These are phyloP conservation scores for Gari tellinella DNA, from an alignment of 2,888 invertebrate genomes.

Conservation along the genomic window DNA sequence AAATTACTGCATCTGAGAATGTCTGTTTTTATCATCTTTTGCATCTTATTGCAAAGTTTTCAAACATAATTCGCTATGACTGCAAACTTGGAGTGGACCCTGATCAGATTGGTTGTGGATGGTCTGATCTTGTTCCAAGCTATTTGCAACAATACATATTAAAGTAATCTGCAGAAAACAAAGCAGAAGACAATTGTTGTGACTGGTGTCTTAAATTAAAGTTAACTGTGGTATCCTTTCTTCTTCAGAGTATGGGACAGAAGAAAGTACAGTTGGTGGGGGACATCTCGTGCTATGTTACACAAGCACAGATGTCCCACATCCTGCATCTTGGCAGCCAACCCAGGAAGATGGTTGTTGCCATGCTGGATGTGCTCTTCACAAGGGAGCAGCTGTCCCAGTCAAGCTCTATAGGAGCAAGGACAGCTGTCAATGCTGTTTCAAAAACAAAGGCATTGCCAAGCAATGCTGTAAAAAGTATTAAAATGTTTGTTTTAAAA, in stretches of 20 bases:
- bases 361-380: neutral
- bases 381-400: neutral
- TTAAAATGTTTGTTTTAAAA: conserved; percentile 6
- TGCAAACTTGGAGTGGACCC: too few relatives aligned
- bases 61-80: too few relatives aligned
- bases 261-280: conserved; percentile 11
- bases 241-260: conserved; percentile 13
- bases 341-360: conserved; percentile 11
- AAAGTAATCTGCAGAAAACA: too few relatives aligned
- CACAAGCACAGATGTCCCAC: conserved; percentile 13
- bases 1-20: too few relatives aligned
- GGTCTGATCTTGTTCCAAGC: too few relatives aligned
- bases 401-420: neutral
- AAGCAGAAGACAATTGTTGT: too few relatives aligned
- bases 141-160: too few relatives aligned
- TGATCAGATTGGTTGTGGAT: too few relatives aligned
- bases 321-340: conserved; percentile 6
- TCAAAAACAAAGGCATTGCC: neutral
- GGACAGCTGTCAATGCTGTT: neutral
- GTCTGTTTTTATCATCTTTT: too few relatives aligned
- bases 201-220: too few relatives aligned
- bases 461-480: neutral
- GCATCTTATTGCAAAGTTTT: too few relatives aligned
- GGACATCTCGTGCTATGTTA: conserved; percentile 5
- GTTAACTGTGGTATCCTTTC: too few relatives aligned